phyloP scores from a whole-genome alignment of 2,888 invertebrate genomes.

The Tetragonula carbonaria region DNA sequence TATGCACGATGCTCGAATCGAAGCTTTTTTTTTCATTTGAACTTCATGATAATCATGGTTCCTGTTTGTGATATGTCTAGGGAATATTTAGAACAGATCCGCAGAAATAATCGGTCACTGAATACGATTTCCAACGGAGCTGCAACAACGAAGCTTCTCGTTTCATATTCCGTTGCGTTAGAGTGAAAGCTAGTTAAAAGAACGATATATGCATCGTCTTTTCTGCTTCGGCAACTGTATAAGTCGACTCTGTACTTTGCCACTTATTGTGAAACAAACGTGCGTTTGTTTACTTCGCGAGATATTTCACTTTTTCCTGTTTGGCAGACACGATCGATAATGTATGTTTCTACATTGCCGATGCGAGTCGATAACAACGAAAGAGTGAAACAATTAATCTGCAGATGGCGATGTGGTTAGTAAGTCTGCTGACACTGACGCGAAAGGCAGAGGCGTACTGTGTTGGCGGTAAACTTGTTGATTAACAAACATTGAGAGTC shows the following conservation, averaged over 20 bases:
- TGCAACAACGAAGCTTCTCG: not conserved
- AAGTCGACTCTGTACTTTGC: not conserved
- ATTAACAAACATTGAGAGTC: not conserved
- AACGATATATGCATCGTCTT: conserved; percentile 4
- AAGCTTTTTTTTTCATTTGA: too few relatives aligned
- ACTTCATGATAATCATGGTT: too few relatives aligned
- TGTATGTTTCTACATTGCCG: conserved; percentile 22
- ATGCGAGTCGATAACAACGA: not conserved
- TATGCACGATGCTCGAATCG: too few relatives aligned
- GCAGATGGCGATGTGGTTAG: conserved; percentile 33
- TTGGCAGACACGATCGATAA: not conserved
- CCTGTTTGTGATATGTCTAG: too few relatives aligned
- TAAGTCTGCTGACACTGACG: too few relatives aligned
- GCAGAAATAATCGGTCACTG: not conserved
- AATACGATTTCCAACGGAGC: not conserved
- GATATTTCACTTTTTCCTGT: not conserved
- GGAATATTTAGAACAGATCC: too few relatives aligned
- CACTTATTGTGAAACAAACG: conserved; percentile 6
- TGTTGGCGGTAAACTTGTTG: not conserved
- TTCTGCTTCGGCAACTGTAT: not conserved
- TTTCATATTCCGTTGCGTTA: not conserved
- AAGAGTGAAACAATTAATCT: not conserved
- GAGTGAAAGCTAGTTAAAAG: not conserved
- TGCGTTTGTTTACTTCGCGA: not conserved
- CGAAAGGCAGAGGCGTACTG: too few relatives aligned